phyloP scores from a whole-genome alignment of 2,113 vertebrate genomes.

The Salvator merianae region DNA sequence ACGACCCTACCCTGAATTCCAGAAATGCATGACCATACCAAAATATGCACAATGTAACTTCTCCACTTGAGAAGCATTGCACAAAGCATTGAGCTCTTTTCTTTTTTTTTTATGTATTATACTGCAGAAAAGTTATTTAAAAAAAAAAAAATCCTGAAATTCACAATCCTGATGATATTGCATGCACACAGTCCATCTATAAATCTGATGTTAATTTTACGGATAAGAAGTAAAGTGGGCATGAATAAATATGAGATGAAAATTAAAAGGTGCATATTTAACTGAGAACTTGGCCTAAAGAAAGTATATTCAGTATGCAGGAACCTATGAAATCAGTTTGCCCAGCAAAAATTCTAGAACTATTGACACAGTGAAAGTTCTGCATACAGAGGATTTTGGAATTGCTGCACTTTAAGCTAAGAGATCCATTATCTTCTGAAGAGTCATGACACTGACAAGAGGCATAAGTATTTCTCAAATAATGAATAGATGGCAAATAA shows the following conservation, averaged over 20 bases:
- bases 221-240: background rate
- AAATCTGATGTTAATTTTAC: background rate
- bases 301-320: background rate
- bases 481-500: background rate
- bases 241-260: background rate
- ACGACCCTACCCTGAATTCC: background rate
- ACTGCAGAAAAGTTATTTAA: background rate
- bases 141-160: background rate
- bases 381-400: background rate
- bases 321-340: background rate
- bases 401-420: background rate
- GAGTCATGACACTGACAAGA: background rate
- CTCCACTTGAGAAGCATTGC: background rate
- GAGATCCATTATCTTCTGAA: background rate
- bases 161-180: background rate
- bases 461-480: background rate
- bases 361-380: background rate
- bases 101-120: background rate
- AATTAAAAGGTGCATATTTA: background rate
- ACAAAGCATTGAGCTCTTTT: background rate
- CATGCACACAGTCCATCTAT: background rate
- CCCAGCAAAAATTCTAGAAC: background rate
- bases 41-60: conserved; percentile 3
- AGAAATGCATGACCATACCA: conserved; percentile 25
- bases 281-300: background rate